Evolutionary conservation across 53 echinoderm and acorn worm genomes (phyloP), one percentile per base, ranked within the genome.

Genomic region (Astropecten irregularis): DNA sequence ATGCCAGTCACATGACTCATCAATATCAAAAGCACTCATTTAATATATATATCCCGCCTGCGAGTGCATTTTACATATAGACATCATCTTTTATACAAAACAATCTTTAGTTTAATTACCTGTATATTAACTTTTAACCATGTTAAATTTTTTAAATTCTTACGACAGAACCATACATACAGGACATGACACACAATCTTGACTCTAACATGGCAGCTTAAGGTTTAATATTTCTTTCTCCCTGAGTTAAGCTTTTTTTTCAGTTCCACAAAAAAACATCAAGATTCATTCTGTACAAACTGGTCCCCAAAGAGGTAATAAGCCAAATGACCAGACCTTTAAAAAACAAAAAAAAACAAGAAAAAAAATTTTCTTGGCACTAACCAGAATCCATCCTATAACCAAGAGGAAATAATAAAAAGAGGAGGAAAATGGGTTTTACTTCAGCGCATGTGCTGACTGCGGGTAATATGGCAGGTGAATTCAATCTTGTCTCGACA

Each of bases 401-500:
- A 66, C 16, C 34, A 54, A 30, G 22, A 27, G 38, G 53, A 53
- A 59, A 58, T 13, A 63, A n/a, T 42, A 11, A 8, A 42, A 11
- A 11, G 42, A 11, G 7, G 9, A 60, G 30, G 26, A 30, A 35
- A 61, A 59, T 56, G 42, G 38, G 32, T 60, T 27, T 42, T 27
- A 7, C 15, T 46, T 81, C 84, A 96, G 76, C 91, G 89, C 73
- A 89, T 72, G 76, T 96, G 97, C 73, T 96, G 91, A 73, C 97
- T 96, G 36, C 97, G 87, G 21, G 97, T 96, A 25, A 96, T 94
- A 40, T 96, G 97, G 89, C 97, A 96, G 21, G 97, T 96, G 74
- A 96, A 96, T 82, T 96, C 97, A 25, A 96, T 94, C 77, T 94
- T 94, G 82, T 97, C 94, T 18, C 94, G 87, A 49, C 97, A 97